These are phyloP conservation scores for Copidosoma floridanum DNA, from an alignment of 1,140 invertebrate species.

Conservation along the genomic window DNA sequence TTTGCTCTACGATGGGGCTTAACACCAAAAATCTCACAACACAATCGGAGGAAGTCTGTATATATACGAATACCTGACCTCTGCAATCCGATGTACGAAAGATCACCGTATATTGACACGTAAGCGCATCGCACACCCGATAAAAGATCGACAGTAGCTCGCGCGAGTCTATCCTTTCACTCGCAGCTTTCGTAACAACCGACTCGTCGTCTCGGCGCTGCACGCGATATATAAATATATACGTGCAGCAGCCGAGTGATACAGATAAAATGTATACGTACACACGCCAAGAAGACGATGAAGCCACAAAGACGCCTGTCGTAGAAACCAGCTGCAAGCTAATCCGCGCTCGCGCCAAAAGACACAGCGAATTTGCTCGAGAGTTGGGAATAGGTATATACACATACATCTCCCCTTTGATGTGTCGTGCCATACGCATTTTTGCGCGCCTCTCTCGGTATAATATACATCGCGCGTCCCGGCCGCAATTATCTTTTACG, in stretches of 20 bases:
- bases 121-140: not conserved
- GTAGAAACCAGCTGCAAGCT: too few species aligned
- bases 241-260: too few species aligned
- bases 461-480: too few species aligned
- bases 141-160: constrained; percentile 10
- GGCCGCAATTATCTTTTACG: constrained; percentile 25
- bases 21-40: constrained; percentile 24
- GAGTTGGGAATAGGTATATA: too few species aligned
- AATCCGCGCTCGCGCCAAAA: not conserved
- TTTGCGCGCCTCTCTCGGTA: constrained; percentile 11
- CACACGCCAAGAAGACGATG: too few species aligned
- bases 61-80: too few species aligned
- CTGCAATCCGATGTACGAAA: too few species aligned
- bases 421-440: constrained; percentile 7
- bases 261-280: too few species aligned
- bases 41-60: not conserved
- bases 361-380: not conserved
- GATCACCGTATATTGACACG: not conserved
- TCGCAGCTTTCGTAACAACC: not conserved
- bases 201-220: not conserved
- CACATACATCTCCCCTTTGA: too few species aligned
- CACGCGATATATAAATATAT: not conserved
- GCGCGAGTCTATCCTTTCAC: constrained; percentile 18
- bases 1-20: constrained; percentile 18
- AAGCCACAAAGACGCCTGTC: too few species aligned